A percentile compares a stretch with the other conserved stretches of the same genome.
phyloP scores from a whole-genome alignment of 2,888 invertebrate genomes.

The Drosophila melanocephala region DNA sequence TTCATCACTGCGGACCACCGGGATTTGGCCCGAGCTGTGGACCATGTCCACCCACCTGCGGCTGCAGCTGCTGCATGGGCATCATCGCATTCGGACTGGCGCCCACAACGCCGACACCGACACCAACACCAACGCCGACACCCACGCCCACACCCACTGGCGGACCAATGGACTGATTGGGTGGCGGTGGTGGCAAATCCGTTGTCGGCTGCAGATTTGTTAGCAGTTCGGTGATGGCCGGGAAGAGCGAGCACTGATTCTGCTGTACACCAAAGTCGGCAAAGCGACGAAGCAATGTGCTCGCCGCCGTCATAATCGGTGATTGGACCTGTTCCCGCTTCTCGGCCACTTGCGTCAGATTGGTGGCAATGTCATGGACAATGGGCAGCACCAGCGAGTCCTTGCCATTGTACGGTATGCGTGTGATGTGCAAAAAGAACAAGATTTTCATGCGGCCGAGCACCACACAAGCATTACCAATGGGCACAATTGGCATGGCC shows the following conservation, averaged over 20 bases:
- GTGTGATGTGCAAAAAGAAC: slow-evolving; percentile 93
- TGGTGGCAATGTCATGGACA: slow-evolving; percentile 94
- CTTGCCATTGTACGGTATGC: slow-evolving; percentile 88
- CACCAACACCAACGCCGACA: slow-evolving; percentile 57
- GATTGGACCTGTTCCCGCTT: slow-evolving; percentile 89
- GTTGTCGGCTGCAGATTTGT: slow-evolving; percentile 93
- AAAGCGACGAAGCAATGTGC: slow-evolving; percentile 89
- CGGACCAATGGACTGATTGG: slow-evolving; percentile 86
- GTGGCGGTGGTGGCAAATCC: slow-evolving; percentile 90
- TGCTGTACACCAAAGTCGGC: slow-evolving; percentile 90
- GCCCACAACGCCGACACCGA: slow-evolving; percentile 83
- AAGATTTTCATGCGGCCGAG: slow-evolving; percentile 95
- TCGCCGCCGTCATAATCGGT: slow-evolving; percentile 88
- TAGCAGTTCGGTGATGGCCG: slow-evolving; percentile 95
- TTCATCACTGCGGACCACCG: slow-evolving; percentile 84
- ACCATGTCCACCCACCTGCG: slow-evolving; percentile 82
- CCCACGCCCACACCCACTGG: slow-evolving; percentile 74
- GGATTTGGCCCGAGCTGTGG: slow-evolving; percentile 83
- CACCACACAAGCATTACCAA: slow-evolving; percentile 94
- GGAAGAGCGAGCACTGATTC: slow-evolving; percentile 96
- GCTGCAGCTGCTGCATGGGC: slow-evolving; percentile 86
- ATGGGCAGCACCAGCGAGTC: slow-evolving; percentile 94
- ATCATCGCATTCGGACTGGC: slow-evolving; percentile 87
- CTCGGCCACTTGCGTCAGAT: slow-evolving; percentile 94
- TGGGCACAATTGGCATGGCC: slow-evolving; percentile 94